phyloP scores from a whole-genome alignment of 2,113 vertebrate genomes.

The Coryphaenoides rupestris region DNA sequence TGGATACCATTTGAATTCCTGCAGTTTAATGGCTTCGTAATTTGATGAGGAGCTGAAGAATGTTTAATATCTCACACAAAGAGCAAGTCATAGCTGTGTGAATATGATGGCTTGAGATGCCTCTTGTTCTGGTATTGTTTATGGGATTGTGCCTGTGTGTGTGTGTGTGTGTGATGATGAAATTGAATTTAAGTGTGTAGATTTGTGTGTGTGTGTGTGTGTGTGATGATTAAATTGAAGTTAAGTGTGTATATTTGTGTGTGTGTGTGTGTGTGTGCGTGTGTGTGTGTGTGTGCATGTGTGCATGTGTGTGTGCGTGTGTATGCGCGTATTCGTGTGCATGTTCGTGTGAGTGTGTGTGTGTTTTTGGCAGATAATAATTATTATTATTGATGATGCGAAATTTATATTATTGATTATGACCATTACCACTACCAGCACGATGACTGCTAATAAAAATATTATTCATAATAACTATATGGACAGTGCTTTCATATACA shows the following conservation, averaged over 20 bases:
- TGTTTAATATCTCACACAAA: background rate
- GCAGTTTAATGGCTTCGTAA: constrained; percentile 4
- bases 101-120: background rate
- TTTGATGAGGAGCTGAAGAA: background rate
- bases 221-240: no score
- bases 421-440: no score
- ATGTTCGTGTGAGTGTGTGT: no score
- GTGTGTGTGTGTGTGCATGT: no score
- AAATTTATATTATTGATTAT: no score
- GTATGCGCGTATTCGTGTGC: no score
- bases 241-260: no score
- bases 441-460: background rate
- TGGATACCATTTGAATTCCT: background rate
- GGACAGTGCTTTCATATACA: no score
- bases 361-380: background rate
- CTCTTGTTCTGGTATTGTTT: background rate
- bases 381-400: no score
- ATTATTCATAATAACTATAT: background rate
- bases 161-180: background rate
- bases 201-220: no score
- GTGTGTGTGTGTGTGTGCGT: no score
- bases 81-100: background rate
- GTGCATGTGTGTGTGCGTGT: no score
- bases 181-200: background rate
- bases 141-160: background rate